Conservation (phyloP, 2,113 vertebrate species). For the Dipodomys stephensi region DNA sequence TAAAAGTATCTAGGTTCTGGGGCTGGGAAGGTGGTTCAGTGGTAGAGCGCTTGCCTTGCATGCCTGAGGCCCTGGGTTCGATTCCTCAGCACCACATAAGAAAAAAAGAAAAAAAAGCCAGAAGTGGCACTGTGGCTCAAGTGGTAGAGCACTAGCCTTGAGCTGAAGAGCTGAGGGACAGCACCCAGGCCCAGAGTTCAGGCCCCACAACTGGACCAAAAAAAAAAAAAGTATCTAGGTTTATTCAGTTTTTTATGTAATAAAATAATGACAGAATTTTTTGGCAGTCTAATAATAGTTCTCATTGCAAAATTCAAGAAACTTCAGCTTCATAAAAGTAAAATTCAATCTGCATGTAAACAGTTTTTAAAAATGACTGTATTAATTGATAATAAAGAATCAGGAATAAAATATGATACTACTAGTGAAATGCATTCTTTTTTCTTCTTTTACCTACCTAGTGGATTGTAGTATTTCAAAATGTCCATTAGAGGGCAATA, state of each 20-base stretch:
- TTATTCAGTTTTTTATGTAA: not conserved
- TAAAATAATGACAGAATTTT: not conserved
- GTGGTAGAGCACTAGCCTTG: too few species aligned
- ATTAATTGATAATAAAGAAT: not conserved
- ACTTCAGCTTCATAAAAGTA: not conserved
- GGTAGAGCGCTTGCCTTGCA: too few species aligned
- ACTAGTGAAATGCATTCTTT: not conserved
- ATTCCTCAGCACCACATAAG: too few species aligned
- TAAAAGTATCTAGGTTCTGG: not conserved
- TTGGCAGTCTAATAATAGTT: not conserved
- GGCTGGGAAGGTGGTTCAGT: too few species aligned
- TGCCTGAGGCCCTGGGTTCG: too few species aligned
- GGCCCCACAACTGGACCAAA: too few species aligned
- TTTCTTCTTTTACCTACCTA: not conserved
- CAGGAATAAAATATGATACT: not conserved
- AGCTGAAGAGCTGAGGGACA: too few species aligned
- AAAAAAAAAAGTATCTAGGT: not conserved
- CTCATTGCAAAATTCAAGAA: not conserved
- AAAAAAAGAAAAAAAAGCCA: too few species aligned
- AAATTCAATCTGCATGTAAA: not conserved
- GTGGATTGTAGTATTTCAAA: slow-evolving; percentile 77
- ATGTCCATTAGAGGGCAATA: slow-evolving; percentile 85
- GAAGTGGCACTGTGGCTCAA: too few species aligned
- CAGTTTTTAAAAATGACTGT: not conserved
- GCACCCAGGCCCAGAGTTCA: too few species aligned